These are phyloP conservation scores for Setipinna tenuifilis DNA, from an alignment of 2,797 vertebrate species.

Conservation along the genomic window DNA sequence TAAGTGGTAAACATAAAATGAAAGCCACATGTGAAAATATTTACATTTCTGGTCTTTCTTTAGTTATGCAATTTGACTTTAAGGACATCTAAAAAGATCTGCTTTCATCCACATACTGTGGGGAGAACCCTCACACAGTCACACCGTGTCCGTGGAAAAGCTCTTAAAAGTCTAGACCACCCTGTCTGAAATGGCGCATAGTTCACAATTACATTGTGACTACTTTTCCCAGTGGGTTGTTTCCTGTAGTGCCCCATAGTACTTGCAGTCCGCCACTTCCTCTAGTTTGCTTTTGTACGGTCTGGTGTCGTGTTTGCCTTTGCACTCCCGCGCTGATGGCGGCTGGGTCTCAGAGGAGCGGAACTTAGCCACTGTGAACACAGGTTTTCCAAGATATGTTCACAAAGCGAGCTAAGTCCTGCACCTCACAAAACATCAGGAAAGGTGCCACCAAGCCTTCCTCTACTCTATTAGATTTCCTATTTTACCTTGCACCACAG, in stretches of 20 bases:
- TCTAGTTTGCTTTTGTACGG: slow-evolving; percentile 28
- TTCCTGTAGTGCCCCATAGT: slow-evolving; percentile 75
- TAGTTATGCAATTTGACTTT: not conserved
- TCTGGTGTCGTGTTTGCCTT: slow-evolving; percentile 30
- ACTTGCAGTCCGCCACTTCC: slow-evolving; percentile 34
- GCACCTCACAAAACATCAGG: slow-evolving; percentile 73
- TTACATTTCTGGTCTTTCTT: not conserved
- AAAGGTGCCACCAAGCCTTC: slow-evolving; percentile 30
- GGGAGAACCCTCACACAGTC: not conserved
- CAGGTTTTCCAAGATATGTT: slow-evolving; percentile 78
- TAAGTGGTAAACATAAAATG: not conserved
- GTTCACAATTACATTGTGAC: slow-evolving; percentile 68
- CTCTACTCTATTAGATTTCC: not conserved
- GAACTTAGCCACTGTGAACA: slow-evolving; percentile 93
- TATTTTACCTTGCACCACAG: slow-evolving; percentile 6
- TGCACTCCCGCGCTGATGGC: slow-evolving; percentile 36
- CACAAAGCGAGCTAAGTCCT: slow-evolving; percentile 86
- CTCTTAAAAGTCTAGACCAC: slow-evolving; percentile 56
- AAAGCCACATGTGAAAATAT: not conserved
- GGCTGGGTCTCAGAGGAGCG: slow-evolving; percentile 75
- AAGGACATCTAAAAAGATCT: not conserved
- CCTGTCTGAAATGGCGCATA: slow-evolving; percentile 69
- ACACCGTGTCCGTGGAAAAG: not conserved
- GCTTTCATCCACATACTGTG: not conserved
- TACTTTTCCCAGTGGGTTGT: slow-evolving; percentile 69